Evolutionary conservation across 2,888 invertebrate genomes (phyloP).

Genomic region (Alentia gelatinosa): DNA sequence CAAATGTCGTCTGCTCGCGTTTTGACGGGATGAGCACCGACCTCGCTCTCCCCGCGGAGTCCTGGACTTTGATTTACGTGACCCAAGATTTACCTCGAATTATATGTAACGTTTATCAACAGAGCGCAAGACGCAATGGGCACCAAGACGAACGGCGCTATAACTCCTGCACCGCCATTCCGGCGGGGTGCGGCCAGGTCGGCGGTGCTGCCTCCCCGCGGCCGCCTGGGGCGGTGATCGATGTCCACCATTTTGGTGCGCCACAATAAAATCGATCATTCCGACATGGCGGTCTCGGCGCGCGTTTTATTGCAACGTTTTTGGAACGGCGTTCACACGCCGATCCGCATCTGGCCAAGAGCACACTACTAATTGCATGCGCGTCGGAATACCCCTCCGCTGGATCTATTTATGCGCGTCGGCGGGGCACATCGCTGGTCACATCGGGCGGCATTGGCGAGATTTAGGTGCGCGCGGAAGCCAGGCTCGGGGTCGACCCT

Average conservation of each 20-base stretch:
- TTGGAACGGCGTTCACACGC: neutral
- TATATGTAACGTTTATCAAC: constrained; percentile 34
- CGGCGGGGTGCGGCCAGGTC: neutral
- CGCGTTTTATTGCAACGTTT: neutral
- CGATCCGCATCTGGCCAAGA: too few relatives aligned
- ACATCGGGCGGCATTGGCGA: neutral
- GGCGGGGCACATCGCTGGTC: too few relatives aligned
- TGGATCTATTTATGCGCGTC: too few relatives aligned
- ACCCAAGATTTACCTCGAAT: neutral
- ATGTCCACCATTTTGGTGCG: constrained; percentile 32
- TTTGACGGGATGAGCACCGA: neutral
- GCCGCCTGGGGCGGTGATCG: neutral
- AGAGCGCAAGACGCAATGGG: neutral
- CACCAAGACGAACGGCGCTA: constrained; percentile 14
- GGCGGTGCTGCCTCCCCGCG: neutral
- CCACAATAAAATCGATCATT: constrained; percentile 46
- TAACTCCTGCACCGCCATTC: constrained; percentile 9
- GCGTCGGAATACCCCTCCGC: too few relatives aligned
- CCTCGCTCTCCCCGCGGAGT: neutral
- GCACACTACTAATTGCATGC: too few relatives aligned
- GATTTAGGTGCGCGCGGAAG: neutral
- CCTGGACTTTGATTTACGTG: too few relatives aligned
- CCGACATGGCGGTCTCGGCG: neutral
- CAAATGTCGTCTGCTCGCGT: constrained; percentile 35
- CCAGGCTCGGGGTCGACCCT: neutral